Evolutionary conservation across 2,797 vertebrate species (phyloP).

Genomic region (Heterohyrax brucei): DNA sequence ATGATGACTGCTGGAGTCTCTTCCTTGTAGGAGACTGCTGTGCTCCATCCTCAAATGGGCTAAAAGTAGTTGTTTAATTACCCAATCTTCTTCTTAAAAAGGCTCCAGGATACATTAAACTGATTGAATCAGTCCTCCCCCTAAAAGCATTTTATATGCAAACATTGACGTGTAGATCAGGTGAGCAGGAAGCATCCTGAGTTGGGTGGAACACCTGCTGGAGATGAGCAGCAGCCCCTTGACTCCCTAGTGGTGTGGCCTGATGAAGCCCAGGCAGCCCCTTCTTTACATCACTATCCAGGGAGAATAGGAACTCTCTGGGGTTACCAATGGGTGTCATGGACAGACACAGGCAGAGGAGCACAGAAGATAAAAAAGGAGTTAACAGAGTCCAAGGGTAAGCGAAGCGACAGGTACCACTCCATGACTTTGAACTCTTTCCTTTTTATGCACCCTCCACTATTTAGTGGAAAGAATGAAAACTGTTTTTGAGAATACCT

Average conservation of each 20-base stretch:
- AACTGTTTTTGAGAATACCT: constrained; percentile 92
- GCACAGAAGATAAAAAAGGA: background rate
- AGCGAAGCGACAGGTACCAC: background rate
- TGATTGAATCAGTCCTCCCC: background rate
- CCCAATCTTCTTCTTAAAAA: background rate
- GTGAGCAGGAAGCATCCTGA: background rate
- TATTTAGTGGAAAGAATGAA: constrained; percentile 75
- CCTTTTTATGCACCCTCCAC: background rate
- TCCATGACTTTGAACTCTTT: background rate
- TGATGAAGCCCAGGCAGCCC: background rate
- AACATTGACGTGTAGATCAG: background rate
- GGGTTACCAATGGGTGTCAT: background rate
- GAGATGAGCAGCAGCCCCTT: background rate
- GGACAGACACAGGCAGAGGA: background rate
- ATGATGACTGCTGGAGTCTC: background rate
- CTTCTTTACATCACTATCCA: background rate
- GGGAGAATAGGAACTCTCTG: background rate
- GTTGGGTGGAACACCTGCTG: background rate
- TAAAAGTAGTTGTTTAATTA: constrained; percentile 26
- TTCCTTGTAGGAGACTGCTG: background rate
- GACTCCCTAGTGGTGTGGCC: no score
- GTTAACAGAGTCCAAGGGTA: background rate
- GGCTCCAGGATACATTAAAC: constrained; percentile 1
- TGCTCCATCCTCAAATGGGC: background rate
- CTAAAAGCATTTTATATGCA: background rate